These are phyloP conservation scores for Epizoanthus fatuus DNA, from an alignment of 92 coral and sea anemone species.

Conservation along the genomic window DNA sequence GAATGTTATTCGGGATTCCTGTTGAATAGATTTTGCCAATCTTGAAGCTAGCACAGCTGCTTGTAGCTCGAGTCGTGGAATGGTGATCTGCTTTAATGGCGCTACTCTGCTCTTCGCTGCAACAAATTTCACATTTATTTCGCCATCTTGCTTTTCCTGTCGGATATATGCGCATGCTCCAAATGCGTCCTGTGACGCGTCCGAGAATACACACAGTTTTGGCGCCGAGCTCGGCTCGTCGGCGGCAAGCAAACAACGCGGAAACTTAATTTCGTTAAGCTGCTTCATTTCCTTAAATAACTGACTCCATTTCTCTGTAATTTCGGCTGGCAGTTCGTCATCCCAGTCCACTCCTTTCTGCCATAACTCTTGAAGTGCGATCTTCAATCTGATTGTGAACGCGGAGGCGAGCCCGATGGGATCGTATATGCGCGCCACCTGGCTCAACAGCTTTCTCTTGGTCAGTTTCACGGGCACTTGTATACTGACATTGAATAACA, in stretches of 20 bases:
- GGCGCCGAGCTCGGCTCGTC: slow-evolving; percentile 13
- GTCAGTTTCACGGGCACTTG: slow-evolving; percentile 1
- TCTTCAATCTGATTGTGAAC: slow-evolving; percentile 32
- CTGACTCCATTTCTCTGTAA: slow-evolving; percentile 6
- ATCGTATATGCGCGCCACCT: slow-evolving; percentile 34
- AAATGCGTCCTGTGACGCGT: slow-evolving; percentile 58
- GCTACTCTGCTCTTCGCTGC: slow-evolving; percentile 69
- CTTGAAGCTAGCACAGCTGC: slow-evolving; percentile 54
- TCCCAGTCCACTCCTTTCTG: slow-evolving; percentile 25
- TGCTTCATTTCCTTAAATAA: slow-evolving; percentile 63
- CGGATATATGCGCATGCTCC: slow-evolving; percentile 71
- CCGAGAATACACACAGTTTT: slow-evolving; percentile 42
- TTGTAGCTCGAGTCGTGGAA: slow-evolving; percentile 60
- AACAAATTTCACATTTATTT: slow-evolving; percentile 36
- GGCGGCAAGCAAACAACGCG: background rate
- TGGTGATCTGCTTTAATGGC: slow-evolving; percentile 56
- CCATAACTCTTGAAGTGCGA: slow-evolving; percentile 15
- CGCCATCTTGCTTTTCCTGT: slow-evolving; percentile 30
- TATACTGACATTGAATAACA: slow-evolving; percentile 59
- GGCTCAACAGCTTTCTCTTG: slow-evolving; percentile 31
- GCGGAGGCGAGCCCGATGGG: slow-evolving; percentile 48
- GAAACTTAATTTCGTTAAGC: slow-evolving; percentile 18
- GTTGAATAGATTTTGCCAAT: slow-evolving; percentile 45
- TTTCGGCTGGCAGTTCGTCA: slow-evolving; percentile 31
- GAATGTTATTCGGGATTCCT: slow-evolving; percentile 54